Evolutionary conservation across 2,888 invertebrate species (phyloP).

Genomic region (Sicus ferrugineus): DNA sequence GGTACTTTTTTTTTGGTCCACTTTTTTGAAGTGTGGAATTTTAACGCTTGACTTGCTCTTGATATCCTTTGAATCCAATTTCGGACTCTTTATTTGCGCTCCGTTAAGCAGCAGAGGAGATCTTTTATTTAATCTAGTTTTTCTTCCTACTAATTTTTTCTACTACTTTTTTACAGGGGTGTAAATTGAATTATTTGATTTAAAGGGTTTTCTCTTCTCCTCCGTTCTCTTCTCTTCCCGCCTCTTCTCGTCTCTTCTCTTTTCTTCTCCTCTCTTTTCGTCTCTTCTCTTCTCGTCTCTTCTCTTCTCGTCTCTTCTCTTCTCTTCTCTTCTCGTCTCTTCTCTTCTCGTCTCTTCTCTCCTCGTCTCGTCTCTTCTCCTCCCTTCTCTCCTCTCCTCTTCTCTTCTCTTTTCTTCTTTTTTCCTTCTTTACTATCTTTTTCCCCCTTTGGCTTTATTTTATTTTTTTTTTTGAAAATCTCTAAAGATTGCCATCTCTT

Average conservation of each 20-base stretch:
- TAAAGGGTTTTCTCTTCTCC: neutral
- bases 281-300: no score
- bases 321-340: no score
- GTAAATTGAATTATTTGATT: neutral
- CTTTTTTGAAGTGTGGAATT: constrained; percentile 45
- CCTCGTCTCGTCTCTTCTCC: no score
- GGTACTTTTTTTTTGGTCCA: constrained; percentile 30
- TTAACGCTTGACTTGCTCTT: constrained; percentile 56
- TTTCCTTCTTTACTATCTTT: neutral
- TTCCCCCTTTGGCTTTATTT: neutral
- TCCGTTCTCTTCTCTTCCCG: no score
- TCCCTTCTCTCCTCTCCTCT: no score
- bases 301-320: no score
- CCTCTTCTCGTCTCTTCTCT: no score
- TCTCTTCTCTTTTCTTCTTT: no score
- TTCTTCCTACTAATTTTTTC: neutral
- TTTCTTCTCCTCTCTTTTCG: no score
- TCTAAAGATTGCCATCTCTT: no score
- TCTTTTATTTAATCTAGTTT: neutral
- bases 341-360: no score
- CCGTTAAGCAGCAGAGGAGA: constrained; percentile 6
- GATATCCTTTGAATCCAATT: constrained; percentile 25
- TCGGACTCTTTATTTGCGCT: constrained; percentile 19
- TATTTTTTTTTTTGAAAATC: neutral
- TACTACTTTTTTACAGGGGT: neutral